Conservation (phyloP, 2,797 vertebrate genomes). For the Huso huso region DNA sequence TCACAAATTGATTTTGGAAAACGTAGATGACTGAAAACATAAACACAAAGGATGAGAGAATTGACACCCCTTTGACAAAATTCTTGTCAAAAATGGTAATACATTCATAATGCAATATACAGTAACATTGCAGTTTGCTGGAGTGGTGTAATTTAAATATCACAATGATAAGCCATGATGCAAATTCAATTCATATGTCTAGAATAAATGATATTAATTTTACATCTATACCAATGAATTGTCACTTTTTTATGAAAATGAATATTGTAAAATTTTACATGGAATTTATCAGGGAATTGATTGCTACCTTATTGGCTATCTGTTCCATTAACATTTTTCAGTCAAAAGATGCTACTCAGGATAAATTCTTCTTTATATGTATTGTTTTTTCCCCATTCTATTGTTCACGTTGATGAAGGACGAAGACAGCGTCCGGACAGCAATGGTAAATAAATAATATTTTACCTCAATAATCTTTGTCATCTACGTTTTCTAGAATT, state of each 20-base stretch:
- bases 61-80: too few species aligned
- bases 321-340: background rate
- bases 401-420: constrained; percentile 20
- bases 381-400: constrained; percentile 8
- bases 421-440: constrained; percentile 16
- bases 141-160: too few species aligned
- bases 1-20: background rate
- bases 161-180: too few species aligned
- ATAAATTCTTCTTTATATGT: constrained; percentile 5
- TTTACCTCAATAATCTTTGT: constrained; percentile 8
- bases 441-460: constrained; percentile 18
- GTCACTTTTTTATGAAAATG: too few species aligned
- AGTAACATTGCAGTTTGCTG: too few species aligned
- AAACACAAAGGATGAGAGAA: too few species aligned
- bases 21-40: constrained; percentile 12
- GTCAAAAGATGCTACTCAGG: background rate
- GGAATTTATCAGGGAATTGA: background rate
- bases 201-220: too few species aligned
- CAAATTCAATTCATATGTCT: too few species aligned
- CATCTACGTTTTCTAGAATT: constrained; percentile 13
- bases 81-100: too few species aligned
- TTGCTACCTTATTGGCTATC: background rate
- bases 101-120: too few species aligned
- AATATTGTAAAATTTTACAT: too few species aligned
- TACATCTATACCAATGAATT: too few species aligned